These are phyloP conservation scores for Stichodactyla mertensii DNA, from an alignment of 64 coral and sea anemone species.

Conservation along the genomic window DNA sequence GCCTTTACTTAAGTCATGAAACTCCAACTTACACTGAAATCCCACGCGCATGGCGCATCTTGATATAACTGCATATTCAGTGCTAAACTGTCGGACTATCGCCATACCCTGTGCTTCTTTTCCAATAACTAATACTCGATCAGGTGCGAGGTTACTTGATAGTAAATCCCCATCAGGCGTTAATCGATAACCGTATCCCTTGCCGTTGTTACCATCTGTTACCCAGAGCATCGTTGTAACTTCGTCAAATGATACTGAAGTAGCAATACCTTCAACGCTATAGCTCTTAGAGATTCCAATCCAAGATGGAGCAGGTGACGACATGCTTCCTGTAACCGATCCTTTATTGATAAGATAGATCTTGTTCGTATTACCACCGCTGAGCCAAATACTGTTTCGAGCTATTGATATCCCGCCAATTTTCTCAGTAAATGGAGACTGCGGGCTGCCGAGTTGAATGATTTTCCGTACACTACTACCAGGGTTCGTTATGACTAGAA, in stretches of 20 bases:
- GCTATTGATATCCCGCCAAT: constrained; percentile 82
- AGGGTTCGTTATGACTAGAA: constrained; percentile 70
- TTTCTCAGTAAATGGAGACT: constrained; percentile 35
- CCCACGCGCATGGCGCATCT: constrained; percentile 51
- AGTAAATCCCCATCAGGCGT: constrained; percentile 63
- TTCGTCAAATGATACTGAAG: constrained; percentile 82
- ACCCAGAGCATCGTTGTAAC: constrained; percentile 63
- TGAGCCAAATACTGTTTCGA: constrained; percentile 55
- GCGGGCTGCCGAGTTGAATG: constrained; percentile 46
- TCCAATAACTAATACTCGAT: constrained; percentile 58
- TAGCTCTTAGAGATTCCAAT: constrained; percentile 23
- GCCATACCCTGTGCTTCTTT: constrained; percentile 81
- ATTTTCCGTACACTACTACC: constrained; percentile 63
- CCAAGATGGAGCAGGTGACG: constrained; percentile 28
- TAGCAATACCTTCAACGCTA: constrained; percentile 39
- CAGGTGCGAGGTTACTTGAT: constrained; percentile 11
- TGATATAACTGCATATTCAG: constrained; percentile 70
- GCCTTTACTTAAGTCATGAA: constrained; percentile 51
- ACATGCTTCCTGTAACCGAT: constrained; percentile 19
- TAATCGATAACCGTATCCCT: constrained; percentile 67
- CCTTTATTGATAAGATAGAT: constrained; percentile 45
- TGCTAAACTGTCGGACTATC: constrained; percentile 70
- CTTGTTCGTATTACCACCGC: constrained; percentile 33
- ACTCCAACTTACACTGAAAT: constrained; percentile 89
- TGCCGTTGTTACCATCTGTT: constrained; percentile 39